Evolutionary conservation across 2,888 invertebrate species (phyloP).

Genomic region (Tuberolachnus salignus): DNA sequence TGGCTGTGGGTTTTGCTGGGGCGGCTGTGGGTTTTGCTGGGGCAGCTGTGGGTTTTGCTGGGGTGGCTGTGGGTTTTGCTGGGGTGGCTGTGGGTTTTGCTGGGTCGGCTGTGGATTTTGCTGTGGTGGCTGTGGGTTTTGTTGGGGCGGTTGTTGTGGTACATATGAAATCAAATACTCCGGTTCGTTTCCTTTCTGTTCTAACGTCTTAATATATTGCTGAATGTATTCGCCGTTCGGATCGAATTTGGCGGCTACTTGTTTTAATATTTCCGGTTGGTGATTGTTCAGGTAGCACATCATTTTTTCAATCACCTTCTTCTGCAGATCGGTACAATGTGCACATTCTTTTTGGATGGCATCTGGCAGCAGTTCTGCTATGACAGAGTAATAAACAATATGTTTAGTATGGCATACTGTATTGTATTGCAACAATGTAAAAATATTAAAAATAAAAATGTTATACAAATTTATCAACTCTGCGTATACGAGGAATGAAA

Average conservation of each 20-base stretch:
- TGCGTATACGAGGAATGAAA: no score
- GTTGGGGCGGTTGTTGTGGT: not conserved
- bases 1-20: not conserved
- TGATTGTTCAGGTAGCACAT: constrained; percentile 64
- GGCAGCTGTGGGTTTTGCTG: not conserved
- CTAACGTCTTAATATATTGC: constrained; percentile 63
- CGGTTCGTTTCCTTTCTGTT: constrained; percentile 8
- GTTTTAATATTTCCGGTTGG: constrained; percentile 62
- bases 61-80: not conserved
- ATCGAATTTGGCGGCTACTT: constrained; percentile 62
- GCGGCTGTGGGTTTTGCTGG: not conserved
- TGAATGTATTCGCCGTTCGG: constrained; percentile 60
- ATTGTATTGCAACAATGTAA: no score
- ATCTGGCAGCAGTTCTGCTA: constrained; percentile 57
- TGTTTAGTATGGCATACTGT: no score
- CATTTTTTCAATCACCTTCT: constrained; percentile 59
- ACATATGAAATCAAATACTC: not conserved
- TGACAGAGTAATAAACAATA: not conserved
- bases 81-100: constrained; percentile 6
- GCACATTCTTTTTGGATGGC: constrained; percentile 57
- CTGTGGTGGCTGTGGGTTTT: not conserved
- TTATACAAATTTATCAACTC: no score
- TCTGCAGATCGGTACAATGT: constrained; percentile 58
- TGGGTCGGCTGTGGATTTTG: not conserved
- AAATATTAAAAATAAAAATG: no score